Conservation (phyloP, 2,888 invertebrate genomes). For the Tetragonisca angustula region DNA sequence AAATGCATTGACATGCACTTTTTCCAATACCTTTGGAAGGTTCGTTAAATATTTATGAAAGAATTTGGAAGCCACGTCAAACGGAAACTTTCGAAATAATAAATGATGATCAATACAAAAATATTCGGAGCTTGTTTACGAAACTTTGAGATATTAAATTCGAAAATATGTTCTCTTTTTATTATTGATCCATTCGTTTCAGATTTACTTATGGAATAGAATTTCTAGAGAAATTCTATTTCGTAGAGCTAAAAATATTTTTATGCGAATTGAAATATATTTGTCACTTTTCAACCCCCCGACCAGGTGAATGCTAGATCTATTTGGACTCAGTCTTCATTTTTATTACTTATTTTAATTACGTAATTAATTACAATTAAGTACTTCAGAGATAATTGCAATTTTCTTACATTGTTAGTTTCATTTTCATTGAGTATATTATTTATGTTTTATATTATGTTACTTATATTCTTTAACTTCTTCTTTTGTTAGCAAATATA, state of each 20-base stretch:
- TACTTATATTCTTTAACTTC: too few relatives aligned
- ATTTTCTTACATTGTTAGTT: too few relatives aligned
- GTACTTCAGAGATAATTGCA: too few relatives aligned
- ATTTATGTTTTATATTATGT: too few relatives aligned
- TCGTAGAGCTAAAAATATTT: background rate
- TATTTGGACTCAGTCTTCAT: too few relatives aligned
- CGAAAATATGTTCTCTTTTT: background rate
- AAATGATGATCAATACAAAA: constrained; percentile 12
- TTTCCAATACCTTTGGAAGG: background rate
- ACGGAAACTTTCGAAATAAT: constrained; percentile 11
- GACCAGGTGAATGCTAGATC: too few relatives aligned
- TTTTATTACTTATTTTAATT: too few relatives aligned
- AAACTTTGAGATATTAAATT: background rate
- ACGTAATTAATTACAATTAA: too few relatives aligned
- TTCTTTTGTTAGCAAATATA: too few relatives aligned
- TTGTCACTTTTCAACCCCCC: too few relatives aligned
- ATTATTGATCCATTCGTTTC: background rate
- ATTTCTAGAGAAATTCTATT: background rate
- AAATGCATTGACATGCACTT: background rate
- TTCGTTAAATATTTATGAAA: constrained; percentile 17
- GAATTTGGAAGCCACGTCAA: background rate
- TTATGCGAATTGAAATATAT: background rate
- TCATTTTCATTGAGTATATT: too few relatives aligned
- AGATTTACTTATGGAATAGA: background rate
- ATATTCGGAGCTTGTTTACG: background rate